These are phyloP conservation scores for Mechanitis messenoides DNA, from an alignment of 2,888 invertebrate genomes.

Conservation along the genomic window DNA sequence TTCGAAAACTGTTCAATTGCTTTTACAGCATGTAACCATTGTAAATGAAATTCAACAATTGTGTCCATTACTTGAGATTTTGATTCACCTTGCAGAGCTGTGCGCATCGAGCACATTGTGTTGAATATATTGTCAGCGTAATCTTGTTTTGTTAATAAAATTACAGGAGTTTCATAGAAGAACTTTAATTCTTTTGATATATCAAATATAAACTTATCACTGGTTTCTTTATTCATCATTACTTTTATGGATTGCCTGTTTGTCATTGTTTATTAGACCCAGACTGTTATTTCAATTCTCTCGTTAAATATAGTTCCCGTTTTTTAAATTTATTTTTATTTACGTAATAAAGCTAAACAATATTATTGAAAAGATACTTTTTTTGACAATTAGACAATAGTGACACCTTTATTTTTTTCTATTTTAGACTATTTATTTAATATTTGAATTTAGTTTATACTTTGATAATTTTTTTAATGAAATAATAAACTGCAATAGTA, in stretches of 20 bases:
- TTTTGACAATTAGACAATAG: too few relatives aligned
- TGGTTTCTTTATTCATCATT: slow-evolving; percentile 33
- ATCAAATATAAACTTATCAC: slow-evolving; percentile 49
- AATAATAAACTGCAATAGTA: too few relatives aligned
- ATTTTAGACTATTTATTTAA: too few relatives aligned
- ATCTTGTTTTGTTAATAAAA: slow-evolving; percentile 57
- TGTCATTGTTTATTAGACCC: slow-evolving; percentile 19
- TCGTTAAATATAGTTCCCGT: too few relatives aligned
- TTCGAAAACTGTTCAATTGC: slow-evolving; percentile 55
- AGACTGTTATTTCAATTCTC: background rate
- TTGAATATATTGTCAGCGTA: slow-evolving; percentile 58
- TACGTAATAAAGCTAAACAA: too few relatives aligned
- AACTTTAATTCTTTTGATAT: slow-evolving; percentile 58
- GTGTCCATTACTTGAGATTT: slow-evolving; percentile 46
- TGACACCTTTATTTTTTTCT: too few relatives aligned
- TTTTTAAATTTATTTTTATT: too few relatives aligned
- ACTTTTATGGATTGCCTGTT: slow-evolving; percentile 23
- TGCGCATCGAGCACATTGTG: slow-evolving; percentile 49
- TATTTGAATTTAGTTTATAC: too few relatives aligned
- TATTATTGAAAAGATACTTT: too few relatives aligned
- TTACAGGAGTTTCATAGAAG: slow-evolving; percentile 60
- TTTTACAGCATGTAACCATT: slow-evolving; percentile 57
- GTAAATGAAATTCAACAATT: slow-evolving; percentile 60
- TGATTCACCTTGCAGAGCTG: slow-evolving; percentile 38
- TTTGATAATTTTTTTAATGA: too few relatives aligned